Percentiles rank a stretch among this genome's conserved stretches.
These are phyloP conservation scores for Eilema caniola DNA, from an alignment of 2,888 invertebrate genomes.

Conservation along the genomic window DNA sequence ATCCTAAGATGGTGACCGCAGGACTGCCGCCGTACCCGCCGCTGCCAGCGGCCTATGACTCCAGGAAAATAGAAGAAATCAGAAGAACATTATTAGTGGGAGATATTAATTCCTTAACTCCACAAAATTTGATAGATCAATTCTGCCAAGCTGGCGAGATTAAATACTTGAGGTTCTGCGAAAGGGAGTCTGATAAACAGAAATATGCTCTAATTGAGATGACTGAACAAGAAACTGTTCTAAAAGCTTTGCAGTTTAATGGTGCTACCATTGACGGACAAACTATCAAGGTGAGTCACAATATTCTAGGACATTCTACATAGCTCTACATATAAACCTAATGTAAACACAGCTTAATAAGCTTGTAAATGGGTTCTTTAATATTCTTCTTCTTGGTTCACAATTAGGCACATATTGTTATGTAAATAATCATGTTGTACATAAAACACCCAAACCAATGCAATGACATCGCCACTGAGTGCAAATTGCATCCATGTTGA, in stretches of 20 bases:
- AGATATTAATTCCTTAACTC: slow-evolving; percentile 91
- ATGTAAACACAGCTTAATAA: neutral
- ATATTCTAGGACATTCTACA: neutral
- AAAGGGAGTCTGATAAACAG: slow-evolving; percentile 91
- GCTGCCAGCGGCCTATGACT: slow-evolving; percentile 94
- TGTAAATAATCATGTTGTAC: too few relatives aligned
- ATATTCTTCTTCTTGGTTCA: too few relatives aligned
- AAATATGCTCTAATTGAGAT: slow-evolving; percentile 97
- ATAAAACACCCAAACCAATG: too few relatives aligned
- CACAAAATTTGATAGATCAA: slow-evolving; percentile 95
- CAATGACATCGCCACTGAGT: too few relatives aligned
- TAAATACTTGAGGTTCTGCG: slow-evolving; percentile 97
- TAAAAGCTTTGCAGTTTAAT: slow-evolving; percentile 95
- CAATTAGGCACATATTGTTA: too few relatives aligned
- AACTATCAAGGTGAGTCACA: slow-evolving; percentile 77
- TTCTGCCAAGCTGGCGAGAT: slow-evolving; percentile 96
- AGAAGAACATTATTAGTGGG: slow-evolving; percentile 96
- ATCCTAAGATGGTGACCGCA: slow-evolving; percentile 94
- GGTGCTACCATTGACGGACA: slow-evolving; percentile 92
- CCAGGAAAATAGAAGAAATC: slow-evolving; percentile 97
- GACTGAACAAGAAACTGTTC: slow-evolving; percentile 95
- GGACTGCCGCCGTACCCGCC: slow-evolving; percentile 97
- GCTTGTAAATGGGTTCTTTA: too few relatives aligned
- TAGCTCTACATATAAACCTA: too few relatives aligned
- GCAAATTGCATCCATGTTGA: too few relatives aligned